Percentiles rank a stretch among this genome's conserved stretches.
phyloP scores from a whole-genome alignment of 2,888 invertebrate species.

The Drosophila peninsularis region DNA sequence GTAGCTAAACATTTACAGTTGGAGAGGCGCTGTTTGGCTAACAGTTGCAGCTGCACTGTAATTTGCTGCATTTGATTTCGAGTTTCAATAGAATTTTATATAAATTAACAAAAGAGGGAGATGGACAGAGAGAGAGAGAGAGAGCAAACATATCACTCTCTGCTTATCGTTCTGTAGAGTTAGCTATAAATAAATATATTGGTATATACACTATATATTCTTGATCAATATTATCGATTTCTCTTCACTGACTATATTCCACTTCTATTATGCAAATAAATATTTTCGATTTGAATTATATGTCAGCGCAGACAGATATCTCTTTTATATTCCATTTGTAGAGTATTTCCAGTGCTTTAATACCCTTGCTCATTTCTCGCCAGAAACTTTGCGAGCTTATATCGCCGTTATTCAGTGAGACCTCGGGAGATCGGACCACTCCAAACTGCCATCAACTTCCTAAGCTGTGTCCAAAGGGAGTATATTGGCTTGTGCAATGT shows the following conservation, averaged over 20 bases:
- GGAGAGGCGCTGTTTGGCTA: neutral
- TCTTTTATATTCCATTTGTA: too few species aligned
- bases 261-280: too few species aligned
- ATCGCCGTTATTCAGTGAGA: too few species aligned
- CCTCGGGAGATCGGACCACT: too few species aligned
- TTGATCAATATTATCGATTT: too few species aligned
- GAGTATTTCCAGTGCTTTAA: too few species aligned
- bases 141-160: neutral
- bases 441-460: neutral
- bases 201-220: neutral
- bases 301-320: too few species aligned
- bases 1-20: neutral
- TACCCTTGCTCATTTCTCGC: too few species aligned
- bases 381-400: too few species aligned
- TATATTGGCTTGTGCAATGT: neutral
- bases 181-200: neutral
- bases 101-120: neutral
- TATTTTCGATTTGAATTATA: too few species aligned
- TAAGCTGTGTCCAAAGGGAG: neutral
- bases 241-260: too few species aligned
- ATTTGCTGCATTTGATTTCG: neutral
- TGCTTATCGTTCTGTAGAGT: neutral
- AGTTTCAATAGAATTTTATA: neutral
- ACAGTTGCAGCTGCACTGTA: constrained; percentile 2
- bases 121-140: neutral